Percentiles rank a stretch among this genome's conserved stretches.
phyloP scores from a whole-genome alignment of 2,797 vertebrate genomes.

The Peromyscus aztecus region DNA sequence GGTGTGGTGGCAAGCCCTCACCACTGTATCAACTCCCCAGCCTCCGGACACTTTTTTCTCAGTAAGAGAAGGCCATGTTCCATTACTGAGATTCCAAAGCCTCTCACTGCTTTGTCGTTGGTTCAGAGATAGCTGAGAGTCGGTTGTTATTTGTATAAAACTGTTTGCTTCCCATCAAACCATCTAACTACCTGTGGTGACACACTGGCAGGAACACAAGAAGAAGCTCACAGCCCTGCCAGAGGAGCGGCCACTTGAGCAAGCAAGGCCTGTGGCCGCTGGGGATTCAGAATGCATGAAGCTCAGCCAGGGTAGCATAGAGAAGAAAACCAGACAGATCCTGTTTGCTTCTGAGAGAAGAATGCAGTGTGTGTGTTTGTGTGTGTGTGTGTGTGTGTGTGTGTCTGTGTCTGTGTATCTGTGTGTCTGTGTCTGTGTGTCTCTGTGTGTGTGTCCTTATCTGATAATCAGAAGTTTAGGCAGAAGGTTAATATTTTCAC shows the following conservation, averaged over 20 bases:
- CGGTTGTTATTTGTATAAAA: constrained; percentile 30
- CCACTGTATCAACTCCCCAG: neutral
- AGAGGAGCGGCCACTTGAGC: neutral
- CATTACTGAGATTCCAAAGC: neutral
- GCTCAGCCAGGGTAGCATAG: neutral
- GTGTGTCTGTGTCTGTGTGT: neutral
- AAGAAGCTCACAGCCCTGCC: neutral
- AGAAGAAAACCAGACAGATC: constrained; percentile 5
- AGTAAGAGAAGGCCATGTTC: neutral
- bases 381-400: too few relatives aligned
- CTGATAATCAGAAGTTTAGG: neutral
- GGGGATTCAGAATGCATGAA: accelerated
- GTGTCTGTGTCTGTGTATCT: neutral
- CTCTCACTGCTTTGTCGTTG: neutral
- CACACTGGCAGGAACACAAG: neutral
- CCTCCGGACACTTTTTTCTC: neutral
- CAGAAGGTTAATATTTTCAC: neutral
- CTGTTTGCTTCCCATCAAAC: constrained; percentile 50
- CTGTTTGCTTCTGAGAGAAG: neutral
- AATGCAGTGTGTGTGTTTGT: neutral
- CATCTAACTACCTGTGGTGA: neutral
- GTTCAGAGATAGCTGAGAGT: constrained; percentile 14
- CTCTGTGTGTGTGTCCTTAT: neutral
- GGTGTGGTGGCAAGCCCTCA: neutral
- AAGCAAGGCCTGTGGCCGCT: accelerated